Percentiles rank a stretch among this genome's conserved stretches.
phyloP scores from a whole-genome alignment of 2,113 vertebrate genomes.

The Embiotoca jacksoni region DNA sequence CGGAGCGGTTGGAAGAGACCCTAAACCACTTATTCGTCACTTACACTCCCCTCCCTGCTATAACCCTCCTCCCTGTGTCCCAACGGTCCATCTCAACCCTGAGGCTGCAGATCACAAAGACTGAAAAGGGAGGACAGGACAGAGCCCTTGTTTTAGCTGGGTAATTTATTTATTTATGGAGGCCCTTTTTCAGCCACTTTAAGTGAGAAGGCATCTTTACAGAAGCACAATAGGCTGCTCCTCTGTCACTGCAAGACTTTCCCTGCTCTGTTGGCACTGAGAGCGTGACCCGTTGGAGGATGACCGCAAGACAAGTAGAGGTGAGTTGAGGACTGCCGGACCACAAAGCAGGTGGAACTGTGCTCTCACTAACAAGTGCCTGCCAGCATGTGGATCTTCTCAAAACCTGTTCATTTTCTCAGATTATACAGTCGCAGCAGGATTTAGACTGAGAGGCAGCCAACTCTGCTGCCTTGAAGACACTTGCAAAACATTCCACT shows the following conservation, averaged over 20 bases:
- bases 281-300: conserved; percentile 20
- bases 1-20: conserved; percentile 87
- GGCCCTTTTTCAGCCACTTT: conserved; percentile 74
- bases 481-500: conserved; percentile 21
- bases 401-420: conserved; percentile 47
- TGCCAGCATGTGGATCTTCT: conserved; percentile 57
- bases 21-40: conserved; percentile 80
- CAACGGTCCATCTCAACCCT: conserved; percentile 64
- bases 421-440: conserved; percentile 58
- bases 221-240: conserved; percentile 63
- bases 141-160: conserved; percentile 72
- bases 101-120: conserved; percentile 79
- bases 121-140: conserved; percentile 72
- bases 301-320: conserved; percentile 39
- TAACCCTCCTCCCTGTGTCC: conserved; percentile 63
- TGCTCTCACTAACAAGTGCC: conserved; percentile 44
- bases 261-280: conserved; percentile 22
- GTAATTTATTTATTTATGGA: conserved; percentile 88
- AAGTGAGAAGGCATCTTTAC: conserved; percentile 63
- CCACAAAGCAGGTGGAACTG: conserved; percentile 34
- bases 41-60: conserved; percentile 54
- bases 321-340: conserved; percentile 11
- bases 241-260: conserved; percentile 47
- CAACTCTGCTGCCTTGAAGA: conserved; percentile 53
- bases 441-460: conserved; percentile 57